Evolutionary conservation across 2,797 vertebrate genomes (phyloP).

Genomic region (Clarias platycephalus): DNA sequence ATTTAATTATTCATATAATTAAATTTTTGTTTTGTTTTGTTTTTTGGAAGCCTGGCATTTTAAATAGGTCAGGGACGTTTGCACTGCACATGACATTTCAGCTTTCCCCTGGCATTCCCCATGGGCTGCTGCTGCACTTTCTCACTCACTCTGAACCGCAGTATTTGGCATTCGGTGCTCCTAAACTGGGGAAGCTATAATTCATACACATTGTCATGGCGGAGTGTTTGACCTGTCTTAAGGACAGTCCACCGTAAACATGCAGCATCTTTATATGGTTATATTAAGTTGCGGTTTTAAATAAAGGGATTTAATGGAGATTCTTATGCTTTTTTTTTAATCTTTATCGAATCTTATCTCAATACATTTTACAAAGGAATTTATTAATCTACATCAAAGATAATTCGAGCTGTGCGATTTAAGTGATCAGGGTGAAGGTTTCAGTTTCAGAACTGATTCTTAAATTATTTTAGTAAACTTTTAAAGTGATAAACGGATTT

Average conservation of each 20-base stretch:
- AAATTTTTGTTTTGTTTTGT: background rate
- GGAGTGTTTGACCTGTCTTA: background rate
- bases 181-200: background rate
- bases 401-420: too few relatives aligned
- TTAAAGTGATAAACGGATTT: too few relatives aligned
- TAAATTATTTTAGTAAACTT: too few relatives aligned
- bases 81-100: constrained; percentile 31
- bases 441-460: too few relatives aligned
- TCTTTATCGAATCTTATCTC: background rate
- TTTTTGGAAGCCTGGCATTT: background rate
- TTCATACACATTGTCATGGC: background rate
- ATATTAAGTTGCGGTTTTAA: background rate
- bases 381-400: too few relatives aligned
- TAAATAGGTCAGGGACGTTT: constrained; percentile 27
- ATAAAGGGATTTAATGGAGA: background rate
- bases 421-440: too few relatives aligned
- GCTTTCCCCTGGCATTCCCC: constrained; percentile 33
- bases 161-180: background rate
- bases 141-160: background rate
- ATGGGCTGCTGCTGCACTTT: constrained; percentile 25
- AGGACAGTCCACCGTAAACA: background rate
- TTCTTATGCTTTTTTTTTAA: background rate
- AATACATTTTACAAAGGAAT: too few relatives aligned
- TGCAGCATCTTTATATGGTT: background rate
- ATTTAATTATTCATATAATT: background rate